A percentile compares a stretch with the other conserved stretches of the same genome.
phyloP scores from a whole-genome alignment of 2,797 vertebrate species.

The Smutsia gigantea region DNA sequence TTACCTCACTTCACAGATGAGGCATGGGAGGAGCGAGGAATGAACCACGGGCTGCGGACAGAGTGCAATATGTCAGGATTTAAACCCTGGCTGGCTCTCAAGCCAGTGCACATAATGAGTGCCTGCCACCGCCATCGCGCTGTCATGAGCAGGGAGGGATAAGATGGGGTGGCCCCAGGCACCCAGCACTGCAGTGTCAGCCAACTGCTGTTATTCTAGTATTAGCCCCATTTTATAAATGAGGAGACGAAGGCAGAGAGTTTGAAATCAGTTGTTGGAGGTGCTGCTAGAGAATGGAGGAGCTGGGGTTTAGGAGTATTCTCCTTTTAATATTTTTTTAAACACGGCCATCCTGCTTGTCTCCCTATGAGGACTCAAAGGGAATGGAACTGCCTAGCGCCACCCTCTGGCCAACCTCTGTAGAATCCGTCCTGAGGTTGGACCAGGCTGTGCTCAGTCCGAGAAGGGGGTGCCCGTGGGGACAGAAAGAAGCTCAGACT shows the following conservation, averaged over 20 bases:
- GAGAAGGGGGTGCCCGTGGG: background rate
- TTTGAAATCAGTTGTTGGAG: background rate
- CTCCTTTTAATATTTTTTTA: too few relatives aligned
- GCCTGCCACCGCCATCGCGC: background rate
- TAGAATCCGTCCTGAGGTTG: background rate
- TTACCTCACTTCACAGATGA: background rate
- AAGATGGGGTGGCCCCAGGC: background rate
- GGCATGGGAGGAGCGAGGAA: fast-evolving
- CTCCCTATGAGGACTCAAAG: too few relatives aligned
- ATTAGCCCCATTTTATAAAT: background rate
- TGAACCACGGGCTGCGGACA: fast-evolving
- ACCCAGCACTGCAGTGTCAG: background rate
- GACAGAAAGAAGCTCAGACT: background rate
- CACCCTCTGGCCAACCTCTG: too few relatives aligned
- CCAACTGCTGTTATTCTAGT: background rate
- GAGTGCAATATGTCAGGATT: background rate
- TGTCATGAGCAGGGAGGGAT: background rate
- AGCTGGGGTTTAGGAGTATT: background rate
- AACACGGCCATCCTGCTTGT: too few relatives aligned
- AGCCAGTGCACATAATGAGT: background rate
- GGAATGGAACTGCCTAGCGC: too few relatives aligned
- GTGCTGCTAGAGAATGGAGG: background rate
- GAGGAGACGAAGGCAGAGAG: background rate
- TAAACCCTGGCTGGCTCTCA: background rate
- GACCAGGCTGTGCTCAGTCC: background rate